Conservation (phyloP, 2,113 vertebrate species). For the Dipodomys spectabilis region DNA sequence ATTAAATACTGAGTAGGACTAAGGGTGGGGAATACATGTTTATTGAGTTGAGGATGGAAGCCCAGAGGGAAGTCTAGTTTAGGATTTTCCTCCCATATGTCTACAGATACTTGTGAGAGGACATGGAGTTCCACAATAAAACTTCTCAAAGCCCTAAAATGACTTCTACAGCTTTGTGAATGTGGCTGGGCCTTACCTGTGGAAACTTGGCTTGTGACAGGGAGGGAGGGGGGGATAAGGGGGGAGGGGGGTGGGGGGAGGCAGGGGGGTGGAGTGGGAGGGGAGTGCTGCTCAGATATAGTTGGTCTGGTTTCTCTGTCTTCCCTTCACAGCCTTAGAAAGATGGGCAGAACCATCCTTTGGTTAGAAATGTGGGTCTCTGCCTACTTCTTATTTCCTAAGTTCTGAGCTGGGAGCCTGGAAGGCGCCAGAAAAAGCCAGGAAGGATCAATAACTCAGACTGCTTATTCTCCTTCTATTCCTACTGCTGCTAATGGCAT, state of each 20-base stretch:
- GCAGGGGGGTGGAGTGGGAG: too few relatives aligned
- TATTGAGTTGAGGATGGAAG: neutral
- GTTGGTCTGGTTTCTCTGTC: neutral
- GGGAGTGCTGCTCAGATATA: neutral
- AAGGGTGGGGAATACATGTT: neutral
- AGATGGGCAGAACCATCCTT: neutral
- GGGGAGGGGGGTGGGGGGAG: too few relatives aligned
- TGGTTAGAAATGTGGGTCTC: neutral
- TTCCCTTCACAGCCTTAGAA: neutral
- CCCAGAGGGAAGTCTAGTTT: neutral
- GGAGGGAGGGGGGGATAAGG: too few relatives aligned
- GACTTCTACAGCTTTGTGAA: neutral
- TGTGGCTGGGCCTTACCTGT: neutral
- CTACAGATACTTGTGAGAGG: conserved; percentile 43
- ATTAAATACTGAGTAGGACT: neutral
- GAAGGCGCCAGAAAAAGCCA: neutral
- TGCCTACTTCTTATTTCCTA: fast-evolving
- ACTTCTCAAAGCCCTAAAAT: conserved; percentile 18
- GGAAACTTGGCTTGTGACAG: neutral
- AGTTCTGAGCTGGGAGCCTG: neutral
- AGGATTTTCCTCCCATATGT: neutral
- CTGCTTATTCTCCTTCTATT: neutral
- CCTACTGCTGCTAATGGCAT: neutral
- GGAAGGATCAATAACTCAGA: neutral
- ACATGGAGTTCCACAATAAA: conserved; percentile 29